Conservation (phyloP, 2,113 vertebrate species). For the Amblyopsis rosae region DNA sequence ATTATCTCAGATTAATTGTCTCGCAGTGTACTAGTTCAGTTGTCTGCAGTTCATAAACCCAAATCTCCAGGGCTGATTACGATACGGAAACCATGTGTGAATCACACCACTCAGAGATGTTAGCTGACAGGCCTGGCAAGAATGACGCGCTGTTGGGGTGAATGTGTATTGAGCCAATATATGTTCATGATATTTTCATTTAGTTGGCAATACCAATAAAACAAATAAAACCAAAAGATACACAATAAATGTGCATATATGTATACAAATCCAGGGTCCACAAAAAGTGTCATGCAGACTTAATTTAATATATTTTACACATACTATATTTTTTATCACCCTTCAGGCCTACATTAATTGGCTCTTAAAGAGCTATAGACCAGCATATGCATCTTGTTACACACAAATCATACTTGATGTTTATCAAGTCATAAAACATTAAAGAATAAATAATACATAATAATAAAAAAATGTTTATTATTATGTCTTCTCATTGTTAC, state of each 20-base stretch:
- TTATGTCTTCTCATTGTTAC: not conserved
- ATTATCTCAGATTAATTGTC: conserved; percentile 72
- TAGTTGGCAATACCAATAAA: not conserved
- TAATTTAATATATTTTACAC: no score
- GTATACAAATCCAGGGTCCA: no score
- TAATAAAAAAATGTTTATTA: no score
- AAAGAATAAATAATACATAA: no score
- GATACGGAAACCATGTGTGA: not conserved
- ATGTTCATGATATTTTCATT: not conserved
- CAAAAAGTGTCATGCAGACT: no score
- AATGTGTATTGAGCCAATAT: not conserved
- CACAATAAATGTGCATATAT: not conserved
- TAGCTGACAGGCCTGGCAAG: not conserved
- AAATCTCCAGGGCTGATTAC: conserved; percentile 56
- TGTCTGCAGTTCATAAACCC: conserved; percentile 67
- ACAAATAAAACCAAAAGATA: not conserved
- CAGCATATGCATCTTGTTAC: no score
- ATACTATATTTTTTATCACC: no score
- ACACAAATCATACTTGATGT: no score
- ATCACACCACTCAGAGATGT: not conserved
- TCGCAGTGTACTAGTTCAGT: conserved; percentile 58
- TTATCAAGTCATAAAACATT: not conserved
- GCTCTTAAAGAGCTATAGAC: no score
- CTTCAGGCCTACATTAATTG: no score
- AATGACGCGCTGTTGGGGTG: not conserved